phyloP scores from a whole-genome alignment of 2,113 vertebrate species.

The Riparia riparia region DNA sequence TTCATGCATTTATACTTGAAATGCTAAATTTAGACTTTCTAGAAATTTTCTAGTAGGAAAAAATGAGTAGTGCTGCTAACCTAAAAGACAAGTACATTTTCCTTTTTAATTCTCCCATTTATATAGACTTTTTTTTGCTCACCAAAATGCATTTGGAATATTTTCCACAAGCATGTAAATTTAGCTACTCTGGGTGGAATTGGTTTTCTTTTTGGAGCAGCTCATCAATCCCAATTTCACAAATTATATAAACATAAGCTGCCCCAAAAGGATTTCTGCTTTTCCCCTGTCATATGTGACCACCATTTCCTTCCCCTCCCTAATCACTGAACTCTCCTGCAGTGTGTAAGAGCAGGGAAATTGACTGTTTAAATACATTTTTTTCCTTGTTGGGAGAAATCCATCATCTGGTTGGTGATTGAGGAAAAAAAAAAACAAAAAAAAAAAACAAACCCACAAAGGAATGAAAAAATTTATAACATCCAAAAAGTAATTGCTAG shows the following conservation, averaged over 20 bases:
- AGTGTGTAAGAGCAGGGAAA: neutral
- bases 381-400: neutral
- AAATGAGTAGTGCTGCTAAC: neutral
- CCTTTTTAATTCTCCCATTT: neutral
- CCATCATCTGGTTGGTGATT: neutral
- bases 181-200: neutral
- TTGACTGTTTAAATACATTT: neutral
- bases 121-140: neutral
- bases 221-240: neutral
- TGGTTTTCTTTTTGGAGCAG: neutral
- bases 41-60: neutral
- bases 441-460: no score
- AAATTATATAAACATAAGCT: neutral
- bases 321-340: neutral
- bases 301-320: neutral
- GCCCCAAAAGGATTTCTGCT: neutral
- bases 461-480: accelerated
- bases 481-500: neutral
- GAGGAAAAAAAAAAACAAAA: neutral
- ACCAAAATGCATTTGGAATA: neutral
- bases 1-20: neutral
- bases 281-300: neutral
- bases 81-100: neutral
- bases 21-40: neutral
- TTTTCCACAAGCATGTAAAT: neutral